Base-by-base conservation (phyloP, 2,113 vertebrate species). In the Malurus alboscapulatus region DNA sequence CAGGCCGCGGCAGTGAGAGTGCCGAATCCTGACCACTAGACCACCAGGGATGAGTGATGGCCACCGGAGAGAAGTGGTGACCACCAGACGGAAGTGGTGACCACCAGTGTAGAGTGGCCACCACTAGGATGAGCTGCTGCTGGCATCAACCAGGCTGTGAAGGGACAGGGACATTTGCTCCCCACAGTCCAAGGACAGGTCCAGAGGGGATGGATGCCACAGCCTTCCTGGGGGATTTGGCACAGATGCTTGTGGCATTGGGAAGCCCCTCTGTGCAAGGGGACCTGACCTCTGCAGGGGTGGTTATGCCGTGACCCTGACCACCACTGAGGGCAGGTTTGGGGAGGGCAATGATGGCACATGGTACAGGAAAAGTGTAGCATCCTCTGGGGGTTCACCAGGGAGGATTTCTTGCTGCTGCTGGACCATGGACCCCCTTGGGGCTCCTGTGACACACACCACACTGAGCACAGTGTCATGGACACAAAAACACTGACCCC, bases 381-480 rank as follows among this genome's bases (percentile, higher is more conserved):
- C 8, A 44, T 45, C 12, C 25, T 47, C 24, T 53, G 55, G 3
- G 27, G 18, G 6, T 32, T 81, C 61, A 61, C 25, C 24, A n/a
- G 21, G 36, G 55, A 77, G n/a, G n/a, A 57, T 84, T 63, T 42
- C 27, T n/a, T 61, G 36, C 4, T 73, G 17, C 1, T 73, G 45
- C 5, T 32, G 50, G 19, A 55, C 26, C 19, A 6, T 3, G 32
- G 29, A n/a, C 10, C 14, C 7, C 14, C 17, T 51, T 47, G 74
- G 30, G 22, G 42, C 67, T 67, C 0, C 0, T 1, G 6, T 50
- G 36, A 36, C 24, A 59, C 12, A 11, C 65, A 26, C 25, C 34
- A 40, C 42, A 4, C 27, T 5, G 29, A 27, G 40, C 17, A 29
- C 36, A 53, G 13, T 1, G 4, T 63, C 58, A 55, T 3, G 40